Conservation (phyloP, 2,113 vertebrate species). For the Silurus glanis region DNA sequence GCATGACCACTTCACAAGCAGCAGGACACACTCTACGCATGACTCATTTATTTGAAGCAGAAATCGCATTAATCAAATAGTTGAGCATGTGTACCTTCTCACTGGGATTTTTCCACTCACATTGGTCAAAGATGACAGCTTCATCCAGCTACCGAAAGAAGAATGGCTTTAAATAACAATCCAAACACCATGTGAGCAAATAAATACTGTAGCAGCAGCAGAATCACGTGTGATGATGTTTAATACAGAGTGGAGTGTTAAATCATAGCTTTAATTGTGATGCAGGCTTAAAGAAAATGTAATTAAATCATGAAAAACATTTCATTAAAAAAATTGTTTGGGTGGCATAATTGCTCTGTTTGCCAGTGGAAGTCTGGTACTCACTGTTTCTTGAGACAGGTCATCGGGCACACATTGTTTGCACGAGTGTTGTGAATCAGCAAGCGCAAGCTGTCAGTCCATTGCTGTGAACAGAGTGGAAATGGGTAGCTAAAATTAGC, state of each 20-base stretch:
- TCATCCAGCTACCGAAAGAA: slow-evolving; percentile 88
- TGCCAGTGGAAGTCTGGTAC: slow-evolving; percentile 56
- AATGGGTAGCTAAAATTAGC: slow-evolving; percentile 20
- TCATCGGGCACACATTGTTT: slow-evolving; percentile 98
- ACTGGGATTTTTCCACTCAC: slow-evolving; percentile 95
- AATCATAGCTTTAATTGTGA: background rate
- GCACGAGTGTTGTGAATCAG: slow-evolving; percentile 97
- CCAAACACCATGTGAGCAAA: background rate
- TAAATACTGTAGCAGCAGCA: background rate
- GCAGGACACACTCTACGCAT: slow-evolving; percentile 1
- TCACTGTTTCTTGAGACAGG: slow-evolving; percentile 98
- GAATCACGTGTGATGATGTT: background rate
- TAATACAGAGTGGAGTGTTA: background rate
- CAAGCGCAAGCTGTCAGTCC: slow-evolving; percentile 91
- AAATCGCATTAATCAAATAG: slow-evolving; percentile 2
- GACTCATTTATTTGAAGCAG: slow-evolving; percentile 9
- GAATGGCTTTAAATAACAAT: slow-evolving; percentile 23
- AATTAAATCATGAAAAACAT: background rate
- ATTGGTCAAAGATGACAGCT: slow-evolving; percentile 94
- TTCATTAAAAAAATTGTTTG: background rate
- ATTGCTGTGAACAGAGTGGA: slow-evolving; percentile 76
- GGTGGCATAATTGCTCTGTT: slow-evolving; percentile 23
- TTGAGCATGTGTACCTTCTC: slow-evolving; percentile 80
- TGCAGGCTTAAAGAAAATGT: background rate
- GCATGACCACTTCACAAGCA: background rate